Percentiles rank a stretch among this genome's conserved stretches.
Evolutionary conservation across 2,888 invertebrate species (phyloP).

Genomic region (Tethea ocularis): DNA sequence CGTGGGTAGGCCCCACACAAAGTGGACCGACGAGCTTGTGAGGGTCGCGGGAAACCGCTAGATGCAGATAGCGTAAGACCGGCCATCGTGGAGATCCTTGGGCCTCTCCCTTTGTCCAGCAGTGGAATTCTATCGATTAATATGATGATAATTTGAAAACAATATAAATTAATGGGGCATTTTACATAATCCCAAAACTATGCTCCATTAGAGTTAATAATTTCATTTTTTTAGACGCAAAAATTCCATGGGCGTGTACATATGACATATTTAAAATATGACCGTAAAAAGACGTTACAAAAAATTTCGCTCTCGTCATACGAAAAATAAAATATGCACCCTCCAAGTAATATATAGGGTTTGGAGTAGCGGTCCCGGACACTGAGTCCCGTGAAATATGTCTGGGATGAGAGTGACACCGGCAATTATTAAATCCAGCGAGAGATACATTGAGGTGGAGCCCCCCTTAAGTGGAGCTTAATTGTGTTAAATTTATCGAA

Average conservation of each 20-base stretch:
- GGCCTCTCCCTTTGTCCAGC: too few species aligned
- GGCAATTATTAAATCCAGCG: conserved; percentile 44
- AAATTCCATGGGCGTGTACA: conserved; percentile 28
- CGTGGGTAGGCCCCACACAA: too few species aligned
- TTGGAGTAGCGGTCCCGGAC: conserved; percentile 22
- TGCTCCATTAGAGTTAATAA: too few species aligned
- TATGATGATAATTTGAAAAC: too few species aligned
- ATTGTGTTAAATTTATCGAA: conserved; percentile 25
- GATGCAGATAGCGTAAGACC: too few species aligned
- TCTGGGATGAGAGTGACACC: conserved; percentile 39
- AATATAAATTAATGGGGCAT: too few species aligned
- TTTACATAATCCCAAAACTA: too few species aligned
- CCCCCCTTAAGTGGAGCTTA: conserved; percentile 33
- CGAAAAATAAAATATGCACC: conserved; percentile 46
- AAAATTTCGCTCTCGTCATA: conserved; percentile 37
- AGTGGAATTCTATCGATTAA: too few species aligned
- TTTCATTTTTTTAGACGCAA: not conserved
- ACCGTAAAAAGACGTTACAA: conserved; percentile 26
- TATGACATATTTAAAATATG: conserved; percentile 39
- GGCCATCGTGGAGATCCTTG: too few species aligned
- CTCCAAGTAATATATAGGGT: conserved; percentile 41
- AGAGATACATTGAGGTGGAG: conserved; percentile 45
- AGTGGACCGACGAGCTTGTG: too few species aligned
- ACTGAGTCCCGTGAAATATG: conserved; percentile 28
- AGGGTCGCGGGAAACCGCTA: too few species aligned